A percentile compares a stretch with the other conserved stretches of the same genome.
phyloP scores from a whole-genome alignment of 2,113 vertebrate genomes.

The Neopipo cinnamomea region DNA sequence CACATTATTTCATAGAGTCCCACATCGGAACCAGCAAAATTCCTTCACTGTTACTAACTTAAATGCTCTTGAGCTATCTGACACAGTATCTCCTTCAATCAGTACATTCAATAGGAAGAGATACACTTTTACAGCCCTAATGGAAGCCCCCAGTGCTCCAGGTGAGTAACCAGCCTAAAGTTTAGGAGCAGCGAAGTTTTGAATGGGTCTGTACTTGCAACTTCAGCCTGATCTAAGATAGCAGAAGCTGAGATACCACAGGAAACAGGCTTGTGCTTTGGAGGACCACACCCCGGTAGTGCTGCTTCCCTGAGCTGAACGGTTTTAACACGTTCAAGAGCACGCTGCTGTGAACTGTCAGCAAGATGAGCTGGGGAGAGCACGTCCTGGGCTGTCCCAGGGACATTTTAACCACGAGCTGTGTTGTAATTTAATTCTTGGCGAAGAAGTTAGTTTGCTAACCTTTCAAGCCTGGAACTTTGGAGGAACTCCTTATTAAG shows the following conservation, averaged over 20 bases:
- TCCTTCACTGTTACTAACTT: background rate
- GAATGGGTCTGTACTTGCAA: background rate
- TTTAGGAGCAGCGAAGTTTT: background rate
- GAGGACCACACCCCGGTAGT: background rate
- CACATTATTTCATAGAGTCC: background rate
- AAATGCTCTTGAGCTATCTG: background rate
- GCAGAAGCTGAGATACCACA: background rate
- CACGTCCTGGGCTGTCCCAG: background rate
- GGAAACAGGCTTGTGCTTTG: background rate
- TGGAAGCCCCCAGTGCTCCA: background rate
- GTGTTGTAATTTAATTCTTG: background rate
- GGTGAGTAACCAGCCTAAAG: background rate
- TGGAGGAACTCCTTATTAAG: background rate
- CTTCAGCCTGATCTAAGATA: background rate
- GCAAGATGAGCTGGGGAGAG: rapidly evolving
- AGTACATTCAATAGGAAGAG: background rate
- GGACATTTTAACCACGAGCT: background rate
- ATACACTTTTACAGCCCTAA: rapidly evolving
- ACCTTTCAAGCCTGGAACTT: too few species aligned
- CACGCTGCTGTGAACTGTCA: background rate
- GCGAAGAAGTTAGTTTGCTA: background rate
- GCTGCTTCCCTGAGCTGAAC: background rate
- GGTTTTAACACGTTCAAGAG: background rate
- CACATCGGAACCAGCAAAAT: background rate
- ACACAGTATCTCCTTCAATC: background rate